phyloP scores from a whole-genome alignment of 2,888 invertebrate species.

The Limnephilus rhombicus region DNA sequence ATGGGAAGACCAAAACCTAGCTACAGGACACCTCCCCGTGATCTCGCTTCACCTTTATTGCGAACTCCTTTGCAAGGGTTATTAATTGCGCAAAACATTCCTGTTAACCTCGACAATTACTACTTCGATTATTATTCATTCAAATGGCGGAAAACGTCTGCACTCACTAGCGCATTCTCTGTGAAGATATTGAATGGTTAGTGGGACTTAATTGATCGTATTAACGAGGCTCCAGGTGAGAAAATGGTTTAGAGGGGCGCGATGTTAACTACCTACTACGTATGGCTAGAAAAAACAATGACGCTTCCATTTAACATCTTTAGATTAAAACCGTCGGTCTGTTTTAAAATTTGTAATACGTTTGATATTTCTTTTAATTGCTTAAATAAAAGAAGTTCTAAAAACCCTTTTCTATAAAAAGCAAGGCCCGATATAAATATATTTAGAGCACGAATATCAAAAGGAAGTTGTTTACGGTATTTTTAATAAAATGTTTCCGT shows the following conservation, averaged over 20 bases:
- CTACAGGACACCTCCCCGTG: background rate
- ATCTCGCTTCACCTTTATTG: slow-evolving; percentile 22
- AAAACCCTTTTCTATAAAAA: background rate
- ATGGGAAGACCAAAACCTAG: background rate
- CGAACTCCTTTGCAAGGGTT: slow-evolving; percentile 49
- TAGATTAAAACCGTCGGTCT: background rate
- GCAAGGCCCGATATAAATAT: background rate
- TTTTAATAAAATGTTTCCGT: background rate
- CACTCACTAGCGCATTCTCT: background rate
- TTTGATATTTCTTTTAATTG: background rate
- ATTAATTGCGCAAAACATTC: slow-evolving; percentile 54
- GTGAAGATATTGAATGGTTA: background rate
- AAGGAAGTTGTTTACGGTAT: background rate
- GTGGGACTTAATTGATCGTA: background rate
- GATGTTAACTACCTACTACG: background rate
- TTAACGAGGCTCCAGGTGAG: background rate
- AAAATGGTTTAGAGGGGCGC: background rate
- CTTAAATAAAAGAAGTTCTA: background rate
- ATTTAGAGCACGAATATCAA: background rate
- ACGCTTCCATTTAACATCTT: background rate
- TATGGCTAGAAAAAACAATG: background rate
- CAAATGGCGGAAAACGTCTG: slow-evolving; percentile 8
- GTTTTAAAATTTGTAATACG: background rate
- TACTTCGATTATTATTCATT: slow-evolving; percentile 50
- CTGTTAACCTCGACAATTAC: slow-evolving; percentile 52